Conservation (phyloP, 2,888 invertebrate genomes). For the Prosopocoilus inquinatus region DNA sequence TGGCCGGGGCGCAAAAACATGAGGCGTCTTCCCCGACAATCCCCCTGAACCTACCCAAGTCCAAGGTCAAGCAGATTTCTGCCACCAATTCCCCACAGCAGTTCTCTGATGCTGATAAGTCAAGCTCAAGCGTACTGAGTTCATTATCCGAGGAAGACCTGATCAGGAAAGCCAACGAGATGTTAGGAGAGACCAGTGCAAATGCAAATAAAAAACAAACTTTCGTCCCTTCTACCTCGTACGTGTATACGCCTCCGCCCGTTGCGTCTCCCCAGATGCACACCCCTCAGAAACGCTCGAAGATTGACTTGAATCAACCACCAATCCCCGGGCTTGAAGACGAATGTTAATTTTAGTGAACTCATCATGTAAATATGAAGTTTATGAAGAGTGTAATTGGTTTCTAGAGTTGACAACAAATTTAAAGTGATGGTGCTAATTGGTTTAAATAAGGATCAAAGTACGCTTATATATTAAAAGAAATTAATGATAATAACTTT, state of each 20-base stretch:
- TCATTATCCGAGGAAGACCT: slow-evolving; percentile 57
- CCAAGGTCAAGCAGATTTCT: slow-evolving; percentile 21
- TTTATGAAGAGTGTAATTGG: slow-evolving; percentile 18
- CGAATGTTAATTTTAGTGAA: slow-evolving; percentile 23
- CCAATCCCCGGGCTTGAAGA: slow-evolving; percentile 48
- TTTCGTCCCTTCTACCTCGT: slow-evolving; percentile 45
- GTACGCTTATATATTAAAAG: not conserved
- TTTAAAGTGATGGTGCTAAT: slow-evolving; percentile 20
- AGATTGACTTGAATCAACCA: slow-evolving; percentile 41
- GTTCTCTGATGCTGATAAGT: slow-evolving; percentile 9
- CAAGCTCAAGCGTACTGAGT: slow-evolving; percentile 49
- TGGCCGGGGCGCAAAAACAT: slow-evolving; percentile 17
- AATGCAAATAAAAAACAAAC: slow-evolving; percentile 1
- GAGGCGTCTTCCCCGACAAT: slow-evolving; percentile 38
- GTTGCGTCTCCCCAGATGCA: slow-evolving; percentile 19
- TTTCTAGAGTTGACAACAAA: slow-evolving; percentile 6
- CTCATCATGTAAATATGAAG: slow-evolving; percentile 11
- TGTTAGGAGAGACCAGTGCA: slow-evolving; percentile 51
- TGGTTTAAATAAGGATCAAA: slow-evolving; percentile 3
- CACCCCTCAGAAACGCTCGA: slow-evolving; percentile 33
- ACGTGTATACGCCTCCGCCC: slow-evolving; percentile 47
- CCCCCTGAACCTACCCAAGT: slow-evolving; percentile 46
- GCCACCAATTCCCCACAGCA: slow-evolving; percentile 24
- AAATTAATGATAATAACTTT: too few relatives aligned
- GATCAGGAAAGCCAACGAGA: slow-evolving; percentile 59